Base-by-base conservation (phyloP, 1,140 invertebrate genomes). In the Drosophila mayri region DNA sequence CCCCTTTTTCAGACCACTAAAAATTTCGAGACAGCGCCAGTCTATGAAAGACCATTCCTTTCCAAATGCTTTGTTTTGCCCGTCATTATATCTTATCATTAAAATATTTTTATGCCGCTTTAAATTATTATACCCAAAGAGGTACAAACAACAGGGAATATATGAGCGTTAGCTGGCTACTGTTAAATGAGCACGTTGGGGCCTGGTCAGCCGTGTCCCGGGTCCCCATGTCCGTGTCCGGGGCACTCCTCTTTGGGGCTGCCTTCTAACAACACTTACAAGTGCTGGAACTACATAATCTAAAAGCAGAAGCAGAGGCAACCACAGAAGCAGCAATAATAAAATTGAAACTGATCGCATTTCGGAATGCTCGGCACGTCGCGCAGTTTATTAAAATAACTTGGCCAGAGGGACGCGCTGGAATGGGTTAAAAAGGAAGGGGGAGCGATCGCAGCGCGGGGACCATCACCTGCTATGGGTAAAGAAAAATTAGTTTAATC, bases 361-460 rank as follows among this genome's bases (percentile, higher is more conserved):
- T 81, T 79, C 66, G 80, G 66, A 76, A 91, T 91, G 79, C 90
- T 41, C 70, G 74, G 76, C 90, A 91, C 90, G 90, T 91, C 71
- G 81, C 79, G 81, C 90, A 91, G 90, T 91, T 91, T 91, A 91
- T 91, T 91, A 91, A 91, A 91, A 91, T 91, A 91, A 91, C 90
- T 91, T 81, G 71, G 76, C 70, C 58, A 78, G 66, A 62, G 62
- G 70, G 68, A 72, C 68, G 68, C 66, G 20, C 37, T 59, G 68
- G 68, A 60, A 72, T 47, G 49, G 80, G 4, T 16, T 4, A 28
- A 6, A 16, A 2, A 28, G 14, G 18, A 3, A 9, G 16, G 4
- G 8, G 4, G 14, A 41, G 43, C 37, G 30, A 44, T 58, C 18
- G 30, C n/a, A 44, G 55, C 30, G 59, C 40, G 65, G 66, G 35